Evolutionary conservation across 2,113 vertebrate genomes (phyloP), one percentile per base, ranked within the genome.

Genomic region (Lampris megalopsis): DNA sequence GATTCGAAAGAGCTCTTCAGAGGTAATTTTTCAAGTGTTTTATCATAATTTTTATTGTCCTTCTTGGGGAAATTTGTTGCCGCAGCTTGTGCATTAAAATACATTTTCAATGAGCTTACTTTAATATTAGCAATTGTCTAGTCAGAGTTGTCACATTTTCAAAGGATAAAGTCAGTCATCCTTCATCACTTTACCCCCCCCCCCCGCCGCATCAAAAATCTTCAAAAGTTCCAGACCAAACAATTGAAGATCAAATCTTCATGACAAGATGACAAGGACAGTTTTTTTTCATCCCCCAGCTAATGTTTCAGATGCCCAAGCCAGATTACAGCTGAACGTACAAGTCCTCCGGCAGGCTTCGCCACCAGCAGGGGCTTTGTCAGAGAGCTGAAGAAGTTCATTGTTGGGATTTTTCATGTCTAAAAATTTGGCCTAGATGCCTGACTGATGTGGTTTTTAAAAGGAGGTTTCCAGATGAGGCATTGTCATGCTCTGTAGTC

Each of bases 381-480:
- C 45, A 48, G 11, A 5, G 6, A 50, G 36, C 63, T 82, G 73
- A 84, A 78, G 5, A 76, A 72, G 63, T 61, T 66, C 57, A 74
- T 80, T 89, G 82, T 86, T 89, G 68, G 84, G 87, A 79, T 89
- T 81, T 77, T 56, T 7, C 47, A 66, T 52, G 77, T 43, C 53
- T 56, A 8, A 24, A 24, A 24, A 24, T 24, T 24, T 24, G 24
- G 24, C 75, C 72, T 84, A 66, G 3, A 45, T 9, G 40, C 36
- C 64, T 82, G 56, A 37, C n/a, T 86, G 80, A 83, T 83, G 77
- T 87, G 75, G 79, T 80, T 67, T 63, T n/a, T 45, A 36, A 50
- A 38, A 35, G 53, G 43, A 61, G 57, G 40, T 59, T 9, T 59
- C 4, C 36, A 9, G 57, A 59, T 59, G 57, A 65, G 63, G 53